phyloP scores from a whole-genome alignment of 2,888 invertebrate species.

The Lasioglossum vierecki region DNA sequence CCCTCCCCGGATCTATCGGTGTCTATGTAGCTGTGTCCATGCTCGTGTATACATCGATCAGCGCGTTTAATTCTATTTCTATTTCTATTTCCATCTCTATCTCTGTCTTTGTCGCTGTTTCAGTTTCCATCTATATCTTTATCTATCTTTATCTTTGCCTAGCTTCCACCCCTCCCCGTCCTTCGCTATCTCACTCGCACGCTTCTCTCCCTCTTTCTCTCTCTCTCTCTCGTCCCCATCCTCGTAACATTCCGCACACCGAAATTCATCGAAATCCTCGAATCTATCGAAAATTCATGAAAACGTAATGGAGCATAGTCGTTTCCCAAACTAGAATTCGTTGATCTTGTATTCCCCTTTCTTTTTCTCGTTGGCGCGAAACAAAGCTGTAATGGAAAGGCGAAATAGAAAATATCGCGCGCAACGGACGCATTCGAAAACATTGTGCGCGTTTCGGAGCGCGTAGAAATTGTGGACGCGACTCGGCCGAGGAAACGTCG shows the following conservation, averaged over 20 bases:
- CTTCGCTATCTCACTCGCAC: neutral
- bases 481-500: neutral
- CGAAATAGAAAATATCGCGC: neutral
- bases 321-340: neutral
- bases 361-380: neutral
- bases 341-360: neutral
- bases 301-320: neutral
- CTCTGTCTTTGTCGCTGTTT: neutral
- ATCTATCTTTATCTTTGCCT: slow-evolving; percentile 2
- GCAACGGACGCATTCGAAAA: neutral
- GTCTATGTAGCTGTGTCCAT: neutral
- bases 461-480: neutral
- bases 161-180: neutral
- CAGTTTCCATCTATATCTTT: neutral
- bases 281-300: neutral
- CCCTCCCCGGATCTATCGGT: neutral
- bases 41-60: neutral
- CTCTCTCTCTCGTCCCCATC: neutral
- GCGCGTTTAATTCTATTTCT: neutral
- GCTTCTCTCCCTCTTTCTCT: neutral
- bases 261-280: neutral
- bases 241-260: neutral
- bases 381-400: neutral
- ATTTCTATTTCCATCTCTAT: neutral
- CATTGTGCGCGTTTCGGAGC: neutral